A percentile compares a stretch with the other conserved stretches of the same genome.
Conservation (phyloP, 2,113 vertebrate species). For the Gopherus evgoodei region DNA sequence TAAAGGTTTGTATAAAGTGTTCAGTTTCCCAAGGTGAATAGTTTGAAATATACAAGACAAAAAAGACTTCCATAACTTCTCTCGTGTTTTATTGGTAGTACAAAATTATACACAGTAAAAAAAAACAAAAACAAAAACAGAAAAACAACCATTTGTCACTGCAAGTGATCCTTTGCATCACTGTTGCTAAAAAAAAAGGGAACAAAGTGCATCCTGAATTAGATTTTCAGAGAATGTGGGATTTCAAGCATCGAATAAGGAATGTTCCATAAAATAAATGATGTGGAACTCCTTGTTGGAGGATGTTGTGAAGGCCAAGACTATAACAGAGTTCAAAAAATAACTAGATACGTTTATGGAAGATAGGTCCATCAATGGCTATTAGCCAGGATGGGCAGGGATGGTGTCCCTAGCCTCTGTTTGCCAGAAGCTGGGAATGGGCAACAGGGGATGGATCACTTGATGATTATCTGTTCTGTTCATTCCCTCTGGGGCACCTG, state of each 20-base stretch:
- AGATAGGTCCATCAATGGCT: too few species aligned
- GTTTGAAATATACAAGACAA: not conserved
- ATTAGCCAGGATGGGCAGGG: too few species aligned
- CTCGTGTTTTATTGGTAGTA: not conserved
- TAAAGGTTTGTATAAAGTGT: not conserved
- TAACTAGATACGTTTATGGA: too few species aligned
- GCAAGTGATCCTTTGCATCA: not conserved
- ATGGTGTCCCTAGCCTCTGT: too few species aligned
- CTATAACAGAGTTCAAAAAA: too few species aligned
- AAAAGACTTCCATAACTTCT: not conserved
- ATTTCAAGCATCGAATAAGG: not conserved
- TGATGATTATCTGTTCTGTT: too few species aligned
- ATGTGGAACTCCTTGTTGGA: too few species aligned
- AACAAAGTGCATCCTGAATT: not conserved
- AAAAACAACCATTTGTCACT: not conserved
- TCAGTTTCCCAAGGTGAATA: not conserved
- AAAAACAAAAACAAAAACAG: not conserved
- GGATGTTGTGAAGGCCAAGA: too few species aligned
- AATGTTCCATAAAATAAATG: not conserved
- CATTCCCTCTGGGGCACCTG: too few species aligned
- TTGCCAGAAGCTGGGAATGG: too few species aligned
- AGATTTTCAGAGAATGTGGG: not conserved
- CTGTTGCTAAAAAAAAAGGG: not conserved
- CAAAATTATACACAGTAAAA: not conserved
- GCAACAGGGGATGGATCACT: too few species aligned